These are phyloP conservation scores for Decapterus maruadsi DNA, from an alignment of 2,797 vertebrate species.

Conservation along the genomic window DNA sequence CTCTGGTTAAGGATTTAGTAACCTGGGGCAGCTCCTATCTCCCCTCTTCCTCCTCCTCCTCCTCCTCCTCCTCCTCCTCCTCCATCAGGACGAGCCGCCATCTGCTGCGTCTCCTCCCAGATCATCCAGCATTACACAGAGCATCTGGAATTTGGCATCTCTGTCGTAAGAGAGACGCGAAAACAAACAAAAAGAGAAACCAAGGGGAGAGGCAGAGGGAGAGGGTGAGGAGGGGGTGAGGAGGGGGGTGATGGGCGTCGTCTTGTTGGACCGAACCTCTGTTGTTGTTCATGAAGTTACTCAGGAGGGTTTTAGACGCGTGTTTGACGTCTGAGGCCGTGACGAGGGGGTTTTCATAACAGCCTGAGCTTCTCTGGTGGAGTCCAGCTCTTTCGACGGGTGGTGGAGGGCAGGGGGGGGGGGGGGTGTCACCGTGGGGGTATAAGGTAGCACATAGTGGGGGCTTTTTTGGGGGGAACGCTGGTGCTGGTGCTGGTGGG, in stretches of 20 bases:
- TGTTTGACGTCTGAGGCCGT: slow-evolving; percentile 36
- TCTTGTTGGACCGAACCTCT: slow-evolving; percentile 15
- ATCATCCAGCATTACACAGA: slow-evolving; percentile 37
- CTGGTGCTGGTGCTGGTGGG: not conserved
- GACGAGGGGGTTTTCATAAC: slow-evolving; percentile 25
- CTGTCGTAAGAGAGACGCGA: slow-evolving; percentile 10
- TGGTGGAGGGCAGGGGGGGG: not conserved
- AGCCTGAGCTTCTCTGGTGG: slow-evolving; percentile 24
- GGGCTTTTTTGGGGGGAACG: slow-evolving; percentile 26
- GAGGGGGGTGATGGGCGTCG: not conserved
- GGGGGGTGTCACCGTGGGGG: slow-evolving; percentile 58
- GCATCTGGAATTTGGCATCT: slow-evolving; percentile 59
- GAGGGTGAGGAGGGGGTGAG: too few species aligned
- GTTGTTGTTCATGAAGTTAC: slow-evolving; percentile 34
- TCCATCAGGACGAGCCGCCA: not conserved
- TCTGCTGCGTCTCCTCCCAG: slow-evolving; percentile 21
- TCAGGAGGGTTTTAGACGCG: not conserved
- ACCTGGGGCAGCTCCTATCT: too few species aligned
- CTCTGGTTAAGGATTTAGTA: too few species aligned
- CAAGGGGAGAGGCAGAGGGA: not conserved
- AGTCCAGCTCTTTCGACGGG: slow-evolving; percentile 50
- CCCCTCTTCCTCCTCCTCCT: not conserved
- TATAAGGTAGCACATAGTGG: slow-evolving; percentile 57
- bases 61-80: too few species aligned
- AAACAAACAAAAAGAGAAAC: not conserved